These are phyloP conservation scores for Omphaloscelis lunosa DNA, from an alignment of 2,888 invertebrate genomes.

Conservation along the genomic window DNA sequence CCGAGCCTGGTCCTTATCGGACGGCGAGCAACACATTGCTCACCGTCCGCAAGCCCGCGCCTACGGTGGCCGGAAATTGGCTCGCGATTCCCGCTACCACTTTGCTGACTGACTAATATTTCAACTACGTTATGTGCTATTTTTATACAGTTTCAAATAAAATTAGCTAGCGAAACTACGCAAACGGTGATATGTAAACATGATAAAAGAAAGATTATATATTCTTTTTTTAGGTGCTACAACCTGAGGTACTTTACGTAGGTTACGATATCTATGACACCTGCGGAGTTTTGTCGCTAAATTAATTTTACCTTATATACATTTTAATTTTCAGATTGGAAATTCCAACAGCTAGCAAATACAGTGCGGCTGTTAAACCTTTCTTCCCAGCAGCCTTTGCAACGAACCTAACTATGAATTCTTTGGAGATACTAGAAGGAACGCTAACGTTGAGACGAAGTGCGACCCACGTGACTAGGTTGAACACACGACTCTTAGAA, in stretches of 20 bases:
- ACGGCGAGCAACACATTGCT: too few relatives aligned
- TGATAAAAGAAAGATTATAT: too few relatives aligned
- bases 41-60: too few relatives aligned
- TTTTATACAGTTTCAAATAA: neutral
- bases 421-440: conserved; percentile 46
- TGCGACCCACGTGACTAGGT: conserved; percentile 21
- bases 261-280: neutral
- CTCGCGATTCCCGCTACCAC: too few relatives aligned
- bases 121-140: neutral
- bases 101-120: neutral
- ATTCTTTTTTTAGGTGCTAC: too few relatives aligned
- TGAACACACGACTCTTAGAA: conserved; percentile 49
- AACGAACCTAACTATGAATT: conserved; percentile 12
- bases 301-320: neutral
- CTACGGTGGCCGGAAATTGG: too few relatives aligned
- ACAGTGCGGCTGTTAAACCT: conserved; percentile 4
- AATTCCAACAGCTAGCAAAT: neutral
- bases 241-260: too few relatives aligned
- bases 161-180: neutral
- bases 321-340: conserved; percentile 19
- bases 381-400: conserved; percentile 38
- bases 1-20: too few relatives aligned
- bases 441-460: conserved; percentile 32
- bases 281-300: neutral
- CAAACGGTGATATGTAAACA: too few relatives aligned